phyloP scores from a whole-genome alignment of 2,888 invertebrate genomes.

The Pasiphila rectangulata region DNA sequence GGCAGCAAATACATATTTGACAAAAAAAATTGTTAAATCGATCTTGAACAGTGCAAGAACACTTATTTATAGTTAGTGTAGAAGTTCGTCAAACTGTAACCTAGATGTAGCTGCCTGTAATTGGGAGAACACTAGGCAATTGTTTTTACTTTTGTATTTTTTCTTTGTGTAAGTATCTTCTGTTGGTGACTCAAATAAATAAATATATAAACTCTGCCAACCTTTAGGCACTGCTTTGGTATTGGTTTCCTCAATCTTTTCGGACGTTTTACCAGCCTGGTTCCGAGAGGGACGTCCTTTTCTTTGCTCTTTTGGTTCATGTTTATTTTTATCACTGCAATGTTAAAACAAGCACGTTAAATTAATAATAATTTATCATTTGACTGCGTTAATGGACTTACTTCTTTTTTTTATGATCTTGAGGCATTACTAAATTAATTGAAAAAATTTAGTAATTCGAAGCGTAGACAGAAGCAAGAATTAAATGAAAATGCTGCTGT shows the following conservation, averaged over 20 bases:
- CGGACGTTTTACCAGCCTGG: slow-evolving; percentile 26
- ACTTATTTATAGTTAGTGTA: too few relatives aligned
- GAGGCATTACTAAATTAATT: slow-evolving; percentile 46
- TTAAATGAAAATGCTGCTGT: too few relatives aligned
- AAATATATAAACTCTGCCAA: slow-evolving; percentile 14
- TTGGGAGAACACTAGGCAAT: too few relatives aligned
- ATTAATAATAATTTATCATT: too few relatives aligned
- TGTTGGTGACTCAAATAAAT: neutral
- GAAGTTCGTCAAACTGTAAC: too few relatives aligned
- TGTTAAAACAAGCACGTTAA: neutral
- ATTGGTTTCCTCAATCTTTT: slow-evolving; percentile 40
- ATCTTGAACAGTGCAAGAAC: too few relatives aligned
- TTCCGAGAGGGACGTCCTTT: slow-evolving; percentile 42
- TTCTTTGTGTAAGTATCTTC: slow-evolving; percentile 5
- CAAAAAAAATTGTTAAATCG: too few relatives aligned
- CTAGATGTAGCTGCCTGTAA: too few relatives aligned
- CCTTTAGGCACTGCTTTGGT: slow-evolving; percentile 41
- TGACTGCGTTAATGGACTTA: slow-evolving; percentile 34
- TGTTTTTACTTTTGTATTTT: too few relatives aligned
- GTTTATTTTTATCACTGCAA: slow-evolving; percentile 57
- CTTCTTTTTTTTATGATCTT: slow-evolving; percentile 56
- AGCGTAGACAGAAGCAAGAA: too few relatives aligned
- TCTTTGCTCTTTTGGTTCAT: slow-evolving; percentile 66
- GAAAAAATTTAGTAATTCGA: too few relatives aligned
- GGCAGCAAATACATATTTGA: too few relatives aligned